Conservation (phyloP, 2,888 invertebrate genomes). For the Graphium colonna region DNA sequence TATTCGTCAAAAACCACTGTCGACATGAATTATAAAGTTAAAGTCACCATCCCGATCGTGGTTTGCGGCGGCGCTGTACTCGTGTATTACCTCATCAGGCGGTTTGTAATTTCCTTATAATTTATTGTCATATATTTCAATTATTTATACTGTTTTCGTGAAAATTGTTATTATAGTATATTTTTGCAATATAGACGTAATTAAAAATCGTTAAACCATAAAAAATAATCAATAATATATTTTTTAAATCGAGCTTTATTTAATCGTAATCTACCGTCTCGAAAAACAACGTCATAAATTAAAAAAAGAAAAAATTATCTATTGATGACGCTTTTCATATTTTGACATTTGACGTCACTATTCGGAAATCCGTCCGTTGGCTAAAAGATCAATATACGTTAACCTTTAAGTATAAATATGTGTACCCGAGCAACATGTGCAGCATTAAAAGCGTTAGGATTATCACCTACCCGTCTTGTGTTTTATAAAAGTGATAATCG, state of each 20-base stretch:
- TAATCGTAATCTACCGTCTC: not conserved
- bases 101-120: constrained; percentile 58
- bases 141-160: constrained; percentile 1
- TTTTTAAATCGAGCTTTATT: not conserved
- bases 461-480: constrained; percentile 29
- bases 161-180: too few relatives aligned
- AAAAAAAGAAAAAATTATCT: constrained; percentile 12
- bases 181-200: not conserved
- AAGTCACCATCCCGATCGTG: constrained; percentile 72
- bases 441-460: constrained; percentile 72
- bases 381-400: not conserved
- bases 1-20: constrained; percentile 42
- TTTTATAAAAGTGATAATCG: not conserved
- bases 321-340: constrained; percentile 8
- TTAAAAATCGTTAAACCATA: not conserved
- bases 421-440: constrained; percentile 74
- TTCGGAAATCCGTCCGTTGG: constrained; percentile 29
- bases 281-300: not conserved
- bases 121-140: constrained; percentile 9
- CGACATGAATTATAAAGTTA: constrained; percentile 72
- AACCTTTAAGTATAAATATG: constrained; percentile 43
- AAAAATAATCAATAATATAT: not conserved
- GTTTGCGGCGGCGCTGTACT: constrained; percentile 77
- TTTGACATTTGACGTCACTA: constrained; percentile 44
- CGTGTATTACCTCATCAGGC: constrained; percentile 77